Conservation (phyloP, 2,888 invertebrate genomes). For the Agonopterix heracliana region DNA sequence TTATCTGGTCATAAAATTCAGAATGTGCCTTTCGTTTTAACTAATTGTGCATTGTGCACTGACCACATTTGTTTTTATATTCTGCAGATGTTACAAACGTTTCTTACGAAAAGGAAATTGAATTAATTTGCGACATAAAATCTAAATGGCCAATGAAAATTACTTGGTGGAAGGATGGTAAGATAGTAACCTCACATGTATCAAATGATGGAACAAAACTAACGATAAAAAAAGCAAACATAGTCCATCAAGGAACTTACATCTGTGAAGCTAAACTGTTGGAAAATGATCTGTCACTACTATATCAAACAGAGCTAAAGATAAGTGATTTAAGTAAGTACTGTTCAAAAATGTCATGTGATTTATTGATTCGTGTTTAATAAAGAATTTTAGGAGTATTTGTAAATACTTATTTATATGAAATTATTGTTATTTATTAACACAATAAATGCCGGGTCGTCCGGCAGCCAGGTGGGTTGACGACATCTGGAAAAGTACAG, state of each 20-base stretch:
- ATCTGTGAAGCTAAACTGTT: not conserved
- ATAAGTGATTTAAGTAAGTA: not conserved
- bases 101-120: not conserved
- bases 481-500: too few species aligned
- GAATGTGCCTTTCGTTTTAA: too few species aligned
- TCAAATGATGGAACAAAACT: not conserved
- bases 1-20: too few species aligned
- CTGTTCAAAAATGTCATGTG: not conserved
- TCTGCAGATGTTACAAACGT: not conserved
- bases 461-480: too few species aligned
- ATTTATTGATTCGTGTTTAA: not conserved
- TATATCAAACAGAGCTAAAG: not conserved
- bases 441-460: too few species aligned
- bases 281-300: not conserved
- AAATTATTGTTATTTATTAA: too few species aligned
- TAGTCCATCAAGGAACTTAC: not conserved
- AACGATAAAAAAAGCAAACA: not conserved
- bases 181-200: not conserved
- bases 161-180: not conserved
- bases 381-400: too few species aligned
- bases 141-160: not conserved
- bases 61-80: not conserved
- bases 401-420: too few species aligned
- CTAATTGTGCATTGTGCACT: too few species aligned
- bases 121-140: not conserved